These are phyloP conservation scores for Tinea semifulvella DNA, from an alignment of 2,888 invertebrate genomes.

Conservation along the genomic window DNA sequence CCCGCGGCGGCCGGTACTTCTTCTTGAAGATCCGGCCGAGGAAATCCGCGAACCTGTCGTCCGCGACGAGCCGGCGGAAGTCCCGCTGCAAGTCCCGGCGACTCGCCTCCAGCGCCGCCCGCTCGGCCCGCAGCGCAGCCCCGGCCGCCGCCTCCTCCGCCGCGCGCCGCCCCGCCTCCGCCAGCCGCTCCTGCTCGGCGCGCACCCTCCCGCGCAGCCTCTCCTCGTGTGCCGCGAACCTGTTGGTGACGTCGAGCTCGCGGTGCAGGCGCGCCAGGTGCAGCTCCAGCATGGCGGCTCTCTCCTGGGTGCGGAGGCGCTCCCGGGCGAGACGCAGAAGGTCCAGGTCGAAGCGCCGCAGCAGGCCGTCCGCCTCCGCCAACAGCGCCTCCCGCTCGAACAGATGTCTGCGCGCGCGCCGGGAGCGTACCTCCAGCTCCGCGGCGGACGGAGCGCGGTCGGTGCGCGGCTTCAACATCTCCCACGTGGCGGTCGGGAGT, in stretches of 20 bases:
- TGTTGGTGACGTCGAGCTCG: conserved; percentile 77
- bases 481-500: conserved; percentile 48
- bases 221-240: conserved; percentile 77
- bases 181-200: conserved; percentile 35
- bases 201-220: conserved; percentile 68
- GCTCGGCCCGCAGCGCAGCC: conserved; percentile 58
- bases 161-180: conserved; percentile 46
- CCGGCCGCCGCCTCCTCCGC: conserved; percentile 31
- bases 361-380: conserved; percentile 61
- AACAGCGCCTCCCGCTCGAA: conserved; percentile 74
- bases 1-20: conserved; percentile 77
- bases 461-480: conserved; percentile 37
- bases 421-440: conserved; percentile 65
- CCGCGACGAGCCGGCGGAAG: conserved; percentile 68
- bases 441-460: conserved; percentile 52
- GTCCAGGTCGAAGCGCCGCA: conserved; percentile 73
- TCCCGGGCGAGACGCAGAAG: conserved; percentile 63
- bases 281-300: conserved; percentile 65
- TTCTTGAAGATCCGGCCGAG: conserved; percentile 84
- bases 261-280: conserved; percentile 74
- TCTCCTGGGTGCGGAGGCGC: conserved; percentile 66
- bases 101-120: conserved; percentile 30
- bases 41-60: conserved; percentile 82
- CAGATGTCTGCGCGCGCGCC: conserved; percentile 57
- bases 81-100: conserved; percentile 52